Conservation (phyloP, 2,888 invertebrate species). For the Yponomeuta malinellus region DNA sequence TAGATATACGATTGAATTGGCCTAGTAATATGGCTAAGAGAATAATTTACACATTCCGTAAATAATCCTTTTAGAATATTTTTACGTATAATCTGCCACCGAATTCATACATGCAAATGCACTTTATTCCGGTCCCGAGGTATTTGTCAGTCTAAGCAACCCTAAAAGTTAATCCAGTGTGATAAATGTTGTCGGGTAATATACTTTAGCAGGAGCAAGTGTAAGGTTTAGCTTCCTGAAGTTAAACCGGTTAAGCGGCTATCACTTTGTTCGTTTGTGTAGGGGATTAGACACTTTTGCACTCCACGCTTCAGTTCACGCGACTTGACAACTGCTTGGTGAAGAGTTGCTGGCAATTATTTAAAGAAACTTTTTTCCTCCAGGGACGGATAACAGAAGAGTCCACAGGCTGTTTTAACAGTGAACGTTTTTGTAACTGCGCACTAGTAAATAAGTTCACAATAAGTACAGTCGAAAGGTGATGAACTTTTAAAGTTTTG, state of each 20-base stretch:
- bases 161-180: constrained; percentile 14
- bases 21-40: not conserved
- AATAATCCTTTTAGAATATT: not conserved
- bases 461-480: no score
- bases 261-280: constrained; percentile 1
- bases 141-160: constrained; percentile 7
- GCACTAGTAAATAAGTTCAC: no score
- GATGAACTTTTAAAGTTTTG: no score
- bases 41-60: not conserved
- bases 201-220: not conserved
- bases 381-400: not conserved
- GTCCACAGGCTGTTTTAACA: not conserved
- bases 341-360: not conserved
- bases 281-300: constrained; percentile 1
- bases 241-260: not conserved
- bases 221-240: constrained; percentile 5
- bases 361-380: not conserved
- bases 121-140: not conserved
- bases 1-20: not conserved
- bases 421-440: no score
- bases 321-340: not conserved
- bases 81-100: not conserved
- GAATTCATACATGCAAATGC: not conserved
- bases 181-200: not conserved
- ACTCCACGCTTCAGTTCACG: not conserved